Percentiles rank a stretch among this genome's conserved stretches.
Evolutionary conservation across 1,140 invertebrate genomes (phyloP).

Genomic region (Drosophila kohkoa): DNA sequence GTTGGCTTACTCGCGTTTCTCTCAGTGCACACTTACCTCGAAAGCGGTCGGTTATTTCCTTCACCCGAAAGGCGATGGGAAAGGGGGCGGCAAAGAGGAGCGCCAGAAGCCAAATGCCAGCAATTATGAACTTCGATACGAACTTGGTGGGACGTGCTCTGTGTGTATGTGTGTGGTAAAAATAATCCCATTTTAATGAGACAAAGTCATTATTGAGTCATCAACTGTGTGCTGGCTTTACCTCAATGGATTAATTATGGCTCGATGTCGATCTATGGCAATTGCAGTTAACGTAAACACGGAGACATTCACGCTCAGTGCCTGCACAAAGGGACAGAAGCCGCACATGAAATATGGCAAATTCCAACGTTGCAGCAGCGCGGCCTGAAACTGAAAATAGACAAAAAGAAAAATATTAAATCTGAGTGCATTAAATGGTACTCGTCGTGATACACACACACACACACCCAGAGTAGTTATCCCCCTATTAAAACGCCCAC

Average conservation of each 20-base stretch:
- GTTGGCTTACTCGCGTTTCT: not conserved
- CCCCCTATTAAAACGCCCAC: constrained; percentile 12
- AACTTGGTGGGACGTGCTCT: constrained; percentile 89
- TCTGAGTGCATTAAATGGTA: not conserved
- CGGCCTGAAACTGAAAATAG: constrained; percentile 90
- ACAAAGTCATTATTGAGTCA: constrained; percentile 10
- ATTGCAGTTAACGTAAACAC: constrained; percentile 93
- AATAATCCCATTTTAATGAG: constrained; percentile 33
- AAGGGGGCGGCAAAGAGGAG: constrained; percentile 88
- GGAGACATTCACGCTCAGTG: constrained; percentile 91
- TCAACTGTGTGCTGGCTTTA: constrained; percentile 75
- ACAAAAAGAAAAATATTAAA: not conserved
- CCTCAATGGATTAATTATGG: constrained; percentile 90
- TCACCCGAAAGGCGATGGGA: constrained; percentile 88
- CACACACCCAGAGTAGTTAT: not conserved
- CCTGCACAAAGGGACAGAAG: constrained; percentile 92
- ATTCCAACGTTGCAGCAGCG: constrained; percentile 92
- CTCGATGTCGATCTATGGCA: constrained; percentile 90
- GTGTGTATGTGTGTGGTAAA: constrained; percentile 46
- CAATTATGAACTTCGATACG: constrained; percentile 89
- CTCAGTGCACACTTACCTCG: constrained; percentile 59
- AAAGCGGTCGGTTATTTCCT: constrained; percentile 77
- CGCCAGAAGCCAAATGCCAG: constrained; percentile 89
- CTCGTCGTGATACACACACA: not conserved
- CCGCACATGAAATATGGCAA: constrained; percentile 93